Base-by-base conservation (phyloP, 2,113 vertebrate genomes). In the Hippocampus comes region DNA sequence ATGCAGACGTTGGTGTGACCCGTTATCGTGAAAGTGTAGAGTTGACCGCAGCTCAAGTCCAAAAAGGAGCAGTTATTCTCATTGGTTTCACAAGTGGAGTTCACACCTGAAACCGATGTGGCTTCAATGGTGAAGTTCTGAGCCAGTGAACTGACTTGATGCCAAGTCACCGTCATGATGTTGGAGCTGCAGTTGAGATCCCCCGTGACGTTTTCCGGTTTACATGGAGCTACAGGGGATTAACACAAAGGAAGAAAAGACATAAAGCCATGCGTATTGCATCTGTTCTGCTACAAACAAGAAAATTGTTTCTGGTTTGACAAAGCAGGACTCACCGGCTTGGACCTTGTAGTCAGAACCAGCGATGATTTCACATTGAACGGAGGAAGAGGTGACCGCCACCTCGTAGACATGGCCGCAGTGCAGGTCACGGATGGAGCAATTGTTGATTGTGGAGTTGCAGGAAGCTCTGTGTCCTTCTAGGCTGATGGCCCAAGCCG, bases 11-110 rank as follows among this genome's bases (percentile, higher is more conserved):
- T 85, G 2, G 84, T 83, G 78, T 87, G 71, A 72, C 81, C 87
- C 74, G 27, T 77, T 77, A 89, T 86, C 3, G 79, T 84, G 81
- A 93, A 89, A 14, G 72, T 82, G 79, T 91, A 92, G 38, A 18
- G 68, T 25, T 82, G 78, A 70, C 88, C 89, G 69, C 92, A 93
- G 73, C 73, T 82, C 73, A 93, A 70, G 74, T 89, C 63, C 67
- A 71, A 72, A 63, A 92, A 84, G 66, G 78, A 63, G 75, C 90
- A 93, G 74, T 63, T 75, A 46, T 68, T 80, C 23, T 68, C 61
- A 2, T 56, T 60, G 73, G 88, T 72, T 63, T 71, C 81, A 66
- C 90, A 92, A 71, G 70, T 79, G 43, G 65, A 25, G 72, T 74
- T 84, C 2, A 78, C 60, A 2, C 90, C 90, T 38, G 78, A 68